Conservation (phyloP, 2,888 invertebrate genomes). For the Leistus spinibarbis region DNA sequence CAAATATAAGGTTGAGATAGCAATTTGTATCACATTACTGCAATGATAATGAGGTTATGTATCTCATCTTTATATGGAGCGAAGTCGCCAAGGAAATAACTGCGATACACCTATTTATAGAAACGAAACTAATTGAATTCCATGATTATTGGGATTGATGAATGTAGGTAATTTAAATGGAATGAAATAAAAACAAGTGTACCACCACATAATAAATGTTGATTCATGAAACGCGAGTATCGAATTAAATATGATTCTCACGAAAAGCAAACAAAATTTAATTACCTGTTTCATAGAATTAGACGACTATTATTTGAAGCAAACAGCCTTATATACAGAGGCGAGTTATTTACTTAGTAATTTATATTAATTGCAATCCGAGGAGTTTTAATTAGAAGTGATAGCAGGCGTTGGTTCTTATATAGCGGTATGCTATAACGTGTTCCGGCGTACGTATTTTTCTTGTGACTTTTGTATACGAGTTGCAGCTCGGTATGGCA, state of each 20-base stretch:
- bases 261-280: constrained; percentile 8
- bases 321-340: not conserved
- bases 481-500: not conserved
- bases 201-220: not conserved
- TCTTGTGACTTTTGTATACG: not conserved
- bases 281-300: constrained; percentile 17
- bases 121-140: not conserved
- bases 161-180: not conserved
- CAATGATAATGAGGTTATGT: no score
- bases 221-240: not conserved
- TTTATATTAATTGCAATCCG: constrained; percentile 37
- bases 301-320: constrained; percentile 4
- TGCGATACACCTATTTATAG: not conserved
- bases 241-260: constrained; percentile 22
- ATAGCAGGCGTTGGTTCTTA: not conserved
- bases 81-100: not conserved
- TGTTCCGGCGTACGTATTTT: not conserved
- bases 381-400: constrained; percentile 34
- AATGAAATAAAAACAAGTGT: not conserved
- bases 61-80: no score
- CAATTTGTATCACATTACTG: no score
- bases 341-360: constrained; percentile 8
- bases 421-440: not conserved
- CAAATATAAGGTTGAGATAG: no score
- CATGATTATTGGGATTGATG: not conserved